Conservation (phyloP, 1,140 invertebrate genomes). For the Thaumetopoea pityocampa region DNA sequence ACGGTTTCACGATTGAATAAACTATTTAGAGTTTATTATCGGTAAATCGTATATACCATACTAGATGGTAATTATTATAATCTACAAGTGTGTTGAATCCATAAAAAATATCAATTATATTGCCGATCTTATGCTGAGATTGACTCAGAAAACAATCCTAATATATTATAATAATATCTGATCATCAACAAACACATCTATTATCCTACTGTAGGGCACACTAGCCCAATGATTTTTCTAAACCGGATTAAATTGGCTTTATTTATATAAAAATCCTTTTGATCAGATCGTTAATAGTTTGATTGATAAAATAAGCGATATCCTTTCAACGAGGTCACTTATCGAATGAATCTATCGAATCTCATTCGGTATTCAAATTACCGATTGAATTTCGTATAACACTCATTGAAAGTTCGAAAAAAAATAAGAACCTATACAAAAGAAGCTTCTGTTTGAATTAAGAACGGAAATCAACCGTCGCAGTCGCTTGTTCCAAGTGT, state of each 20-base stretch:
- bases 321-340: constrained; percentile 72
- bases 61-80: too few relatives aligned
- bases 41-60: too few relatives aligned
- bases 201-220: too few relatives aligned
- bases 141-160: too few relatives aligned
- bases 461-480: constrained; percentile 72
- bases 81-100: too few relatives aligned
- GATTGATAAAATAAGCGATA: constrained; percentile 70
- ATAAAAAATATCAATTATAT: too few relatives aligned
- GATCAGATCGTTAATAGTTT: constrained; percentile 52
- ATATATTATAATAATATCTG: too few relatives aligned
- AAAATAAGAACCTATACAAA: constrained; percentile 42
- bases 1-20: too few relatives aligned
- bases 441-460: constrained; percentile 65
- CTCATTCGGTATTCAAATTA: constrained; percentile 53
- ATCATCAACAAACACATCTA: too few relatives aligned
- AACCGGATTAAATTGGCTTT: constrained; percentile 28
- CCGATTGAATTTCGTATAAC: constrained; percentile 54
- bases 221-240: too few relatives aligned
- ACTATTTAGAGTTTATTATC: too few relatives aligned
- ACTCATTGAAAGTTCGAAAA: constrained; percentile 44
- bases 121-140: too few relatives aligned
- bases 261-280: constrained; percentile 35
- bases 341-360: constrained; percentile 69
- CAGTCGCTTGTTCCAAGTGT: constrained; percentile 67